Percentiles rank a stretch among this genome's conserved stretches.
phyloP scores from a whole-genome alignment of 2,113 vertebrate genomes.

The Tragelaphus strepsiceros region DNA sequence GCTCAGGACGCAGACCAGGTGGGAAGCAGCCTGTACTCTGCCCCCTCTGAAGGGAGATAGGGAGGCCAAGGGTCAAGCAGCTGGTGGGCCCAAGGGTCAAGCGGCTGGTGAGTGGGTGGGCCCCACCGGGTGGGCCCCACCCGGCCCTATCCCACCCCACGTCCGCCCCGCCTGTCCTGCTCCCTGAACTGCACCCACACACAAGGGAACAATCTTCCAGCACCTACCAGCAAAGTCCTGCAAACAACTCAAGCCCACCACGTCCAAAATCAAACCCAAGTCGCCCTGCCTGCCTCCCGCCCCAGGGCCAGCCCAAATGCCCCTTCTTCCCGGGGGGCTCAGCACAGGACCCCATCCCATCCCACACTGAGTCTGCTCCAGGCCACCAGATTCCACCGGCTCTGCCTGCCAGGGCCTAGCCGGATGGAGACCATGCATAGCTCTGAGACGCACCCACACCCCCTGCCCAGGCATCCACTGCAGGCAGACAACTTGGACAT shows the following conservation, averaged over 20 bases:
- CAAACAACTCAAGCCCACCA: not conserved
- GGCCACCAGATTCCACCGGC: not conserved
- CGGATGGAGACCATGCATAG: rapidly evolving
- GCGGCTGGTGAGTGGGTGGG: rapidly evolving
- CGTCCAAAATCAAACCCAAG: not conserved
- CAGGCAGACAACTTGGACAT: rapidly evolving
- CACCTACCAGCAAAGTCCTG: not conserved
- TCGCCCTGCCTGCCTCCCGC: rapidly evolving
- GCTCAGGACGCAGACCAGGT: not conserved
- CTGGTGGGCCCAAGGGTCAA: not conserved
- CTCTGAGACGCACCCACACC: rapidly evolving
- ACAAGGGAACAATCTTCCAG: not conserved
- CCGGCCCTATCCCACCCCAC: too few species aligned
- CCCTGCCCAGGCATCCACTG: not conserved
- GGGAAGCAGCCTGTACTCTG: not conserved
- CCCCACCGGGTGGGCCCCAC: too few species aligned
- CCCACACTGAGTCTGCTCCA: rapidly evolving
- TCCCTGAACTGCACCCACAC: not conserved
- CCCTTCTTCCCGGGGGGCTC: not conserved
- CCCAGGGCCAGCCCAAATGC: not conserved
- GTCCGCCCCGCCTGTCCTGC: not conserved
- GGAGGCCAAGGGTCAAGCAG: not conserved
- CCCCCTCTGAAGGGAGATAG: not conserved
- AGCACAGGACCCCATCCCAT: not conserved
- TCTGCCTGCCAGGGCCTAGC: not conserved